Evolutionary conservation across 2,888 invertebrate species (phyloP).

Genomic region (Gymnoscelis rufifasciata): DNA sequence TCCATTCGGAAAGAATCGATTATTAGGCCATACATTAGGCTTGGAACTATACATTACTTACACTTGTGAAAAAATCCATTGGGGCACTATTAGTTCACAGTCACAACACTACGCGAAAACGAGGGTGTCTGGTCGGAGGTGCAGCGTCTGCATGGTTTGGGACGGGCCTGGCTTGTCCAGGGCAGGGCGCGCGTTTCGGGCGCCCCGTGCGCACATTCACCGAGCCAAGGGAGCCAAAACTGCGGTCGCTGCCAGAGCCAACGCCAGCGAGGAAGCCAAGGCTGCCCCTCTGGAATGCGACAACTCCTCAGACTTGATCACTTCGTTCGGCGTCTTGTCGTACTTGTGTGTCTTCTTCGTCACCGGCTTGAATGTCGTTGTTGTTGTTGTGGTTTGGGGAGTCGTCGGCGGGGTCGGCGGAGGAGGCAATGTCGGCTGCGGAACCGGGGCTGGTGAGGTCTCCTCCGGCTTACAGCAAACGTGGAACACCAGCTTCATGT

Average conservation of each 20-base stretch:
- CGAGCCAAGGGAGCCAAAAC: constrained; percentile 72
- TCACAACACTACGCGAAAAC: constrained; percentile 57
- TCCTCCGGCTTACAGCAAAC: constrained; percentile 92
- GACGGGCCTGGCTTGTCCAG: constrained; percentile 69
- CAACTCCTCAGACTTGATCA: constrained; percentile 94
- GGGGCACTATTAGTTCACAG: constrained; percentile 51
- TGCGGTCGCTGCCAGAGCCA: constrained; percentile 68
- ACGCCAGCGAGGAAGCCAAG: constrained; percentile 67
- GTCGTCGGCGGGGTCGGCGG: constrained; percentile 78
- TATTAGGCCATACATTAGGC: constrained; percentile 75
- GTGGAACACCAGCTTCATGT: constrained; percentile 97
- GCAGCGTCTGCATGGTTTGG: constrained; percentile 59
- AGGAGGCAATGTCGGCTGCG: constrained; percentile 76
- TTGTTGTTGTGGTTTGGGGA: constrained; percentile 67
- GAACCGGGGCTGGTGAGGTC: constrained; percentile 73
- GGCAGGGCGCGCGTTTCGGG: constrained; percentile 64
- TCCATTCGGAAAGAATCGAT: constrained; percentile 44
- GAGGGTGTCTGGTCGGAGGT: constrained; percentile 67
- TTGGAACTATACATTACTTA: constrained; percentile 35
- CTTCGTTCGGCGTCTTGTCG: constrained; percentile 93
- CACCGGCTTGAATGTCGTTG: constrained; percentile 78
- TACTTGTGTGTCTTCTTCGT: constrained; percentile 90
- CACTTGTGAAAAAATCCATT: constrained; percentile 31
- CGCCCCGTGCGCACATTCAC: constrained; percentile 75
- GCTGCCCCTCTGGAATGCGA: constrained; percentile 82